phyloP scores from a whole-genome alignment of 1,140 invertebrate genomes.

The Drosophila serrata region DNA sequence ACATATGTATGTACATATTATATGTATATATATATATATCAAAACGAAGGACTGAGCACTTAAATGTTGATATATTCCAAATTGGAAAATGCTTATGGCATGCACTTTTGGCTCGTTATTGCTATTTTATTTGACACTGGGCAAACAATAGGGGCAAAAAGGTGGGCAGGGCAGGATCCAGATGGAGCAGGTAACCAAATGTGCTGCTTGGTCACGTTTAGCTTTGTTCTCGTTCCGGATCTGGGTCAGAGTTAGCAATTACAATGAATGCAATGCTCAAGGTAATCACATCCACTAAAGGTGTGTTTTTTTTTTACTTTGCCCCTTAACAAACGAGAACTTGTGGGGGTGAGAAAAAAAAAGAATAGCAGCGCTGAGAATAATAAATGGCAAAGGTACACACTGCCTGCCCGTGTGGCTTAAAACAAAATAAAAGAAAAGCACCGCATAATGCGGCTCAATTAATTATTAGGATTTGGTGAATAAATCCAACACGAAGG shows the following conservation, averaged over 20 bases:
- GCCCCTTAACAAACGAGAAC: conserved; percentile 7
- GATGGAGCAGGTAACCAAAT: conserved; percentile 22
- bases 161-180: neutral
- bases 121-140: conserved; percentile 61
- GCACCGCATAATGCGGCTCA: conserved; percentile 19
- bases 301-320: neutral
- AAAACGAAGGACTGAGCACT: conserved; percentile 22
- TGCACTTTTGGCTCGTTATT: conserved; percentile 53
- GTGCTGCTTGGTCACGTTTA: conserved; percentile 64
- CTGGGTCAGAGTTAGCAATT: conserved; percentile 64
- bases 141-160: conserved; percentile 32
- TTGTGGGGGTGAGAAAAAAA: neutral
- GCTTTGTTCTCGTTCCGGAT: conserved; percentile 39
- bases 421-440: conserved; percentile 10
- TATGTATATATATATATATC: neutral
- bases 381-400: conserved; percentile 7
- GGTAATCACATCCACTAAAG: conserved; percentile 38
- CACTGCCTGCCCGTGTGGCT: conserved; percentile 2
- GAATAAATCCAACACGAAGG: conserved; percentile 6
- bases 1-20: neutral
- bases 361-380: neutral
- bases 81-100: conserved; percentile 62
- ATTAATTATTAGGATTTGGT: conserved; percentile 20
- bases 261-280: conserved; percentile 56
- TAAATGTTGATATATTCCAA: conserved; percentile 58